These are phyloP conservation scores for Drosophila anceps DNA, from an alignment of 2,888 invertebrate genomes.

Conservation along the genomic window DNA sequence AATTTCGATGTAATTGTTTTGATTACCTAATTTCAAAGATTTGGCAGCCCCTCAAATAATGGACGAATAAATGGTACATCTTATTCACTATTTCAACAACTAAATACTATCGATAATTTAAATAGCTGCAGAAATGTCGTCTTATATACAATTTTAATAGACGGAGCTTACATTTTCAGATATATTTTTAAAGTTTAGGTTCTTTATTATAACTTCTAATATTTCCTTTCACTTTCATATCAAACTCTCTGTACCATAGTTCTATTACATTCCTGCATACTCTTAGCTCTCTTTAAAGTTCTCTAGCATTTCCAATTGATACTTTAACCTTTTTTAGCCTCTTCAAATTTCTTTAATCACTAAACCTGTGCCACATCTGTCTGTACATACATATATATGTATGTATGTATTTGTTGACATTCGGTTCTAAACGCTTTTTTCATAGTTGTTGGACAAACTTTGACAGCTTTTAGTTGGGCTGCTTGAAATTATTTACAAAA, in stretches of 20 bases:
- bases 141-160: not conserved
- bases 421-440: conserved; percentile 1
- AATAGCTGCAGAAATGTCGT: not conserved
- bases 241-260: not conserved
- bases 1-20: no score
- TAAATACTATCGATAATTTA: not conserved
- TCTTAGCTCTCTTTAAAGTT: not conserved
- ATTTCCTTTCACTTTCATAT: not conserved
- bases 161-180: no score
- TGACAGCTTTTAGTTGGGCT: conserved; percentile 2
- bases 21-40: no score
- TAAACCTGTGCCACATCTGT: not conserved
- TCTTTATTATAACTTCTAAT: not conserved
- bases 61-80: no score
- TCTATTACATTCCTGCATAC: not conserved
- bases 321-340: not conserved
- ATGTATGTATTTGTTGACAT: not conserved
- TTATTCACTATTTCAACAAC: not conserved
- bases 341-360: not conserved
- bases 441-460: conserved; percentile 5
- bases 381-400: not conserved
- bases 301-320: not conserved
- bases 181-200: no score
- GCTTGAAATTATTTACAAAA: conserved; percentile 29
- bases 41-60: no score